Evolutionary conservation across 2,113 vertebrate species (phyloP), one percentile per base, ranked within the genome.

Genomic region (Oenanthe oenanthe): DNA sequence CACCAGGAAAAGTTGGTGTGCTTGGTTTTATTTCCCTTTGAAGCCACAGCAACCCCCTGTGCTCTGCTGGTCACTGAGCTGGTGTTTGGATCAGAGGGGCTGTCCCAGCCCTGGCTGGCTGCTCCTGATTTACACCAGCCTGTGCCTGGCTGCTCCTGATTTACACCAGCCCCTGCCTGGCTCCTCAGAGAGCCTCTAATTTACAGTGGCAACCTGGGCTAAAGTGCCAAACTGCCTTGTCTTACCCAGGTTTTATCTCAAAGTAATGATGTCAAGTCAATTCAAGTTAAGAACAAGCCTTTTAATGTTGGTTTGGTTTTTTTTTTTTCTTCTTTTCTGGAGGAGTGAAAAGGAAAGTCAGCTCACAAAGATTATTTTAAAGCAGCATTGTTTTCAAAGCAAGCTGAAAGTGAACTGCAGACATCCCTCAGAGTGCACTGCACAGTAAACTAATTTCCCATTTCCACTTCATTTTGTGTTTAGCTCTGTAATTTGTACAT

Each of bases 381-480:
- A 88, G 67, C 67, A 90, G 25, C 12, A 29, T 65, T 95, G 85
- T 85, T 94, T 94, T 74, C 82, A 73, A 89, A 86, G 88, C 34
- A 71, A 78, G 51, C 63, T 77, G 86, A 13, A 81, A 91, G 57
- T 56, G 82, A 84, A 36, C 63, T 84, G 83, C 63, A 67, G 79
- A 19, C n/a, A 94, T 93, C 79, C 68, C 81, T 87, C 92, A 81
- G 76, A 9, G 48, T 77, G 66, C 48, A 45, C 63, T 29, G 65
- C 65, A 56, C 56, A 91, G 28, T 91, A 53, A 75, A 88, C 89
- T 95, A 53, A 91, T 96, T 95, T 87, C 91, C 80, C 57, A 93
- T 92, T 92, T 78, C 73, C 68, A 89, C 86, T 94, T 93, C 63
- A 89, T 95, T 95, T 91, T 92, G 32, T 63, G 51, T 74, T 68